phyloP scores from a whole-genome alignment of 35 echinoderm and acorn worm species.

The Heliocidaris tuberculata region DNA sequence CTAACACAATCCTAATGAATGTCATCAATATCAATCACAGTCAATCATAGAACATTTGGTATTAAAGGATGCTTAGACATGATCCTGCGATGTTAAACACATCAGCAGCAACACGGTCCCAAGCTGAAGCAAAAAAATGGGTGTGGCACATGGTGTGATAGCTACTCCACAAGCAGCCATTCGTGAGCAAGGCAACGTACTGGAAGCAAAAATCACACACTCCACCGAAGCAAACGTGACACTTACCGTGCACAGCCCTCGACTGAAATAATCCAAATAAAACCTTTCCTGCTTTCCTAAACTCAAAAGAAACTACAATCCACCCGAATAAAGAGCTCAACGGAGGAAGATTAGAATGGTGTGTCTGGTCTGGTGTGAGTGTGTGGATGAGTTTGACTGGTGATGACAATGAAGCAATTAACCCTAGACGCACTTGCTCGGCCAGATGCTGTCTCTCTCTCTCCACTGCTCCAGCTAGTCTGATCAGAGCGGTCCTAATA shows the following conservation, averaged over 20 bases:
- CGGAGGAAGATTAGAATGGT: no score
- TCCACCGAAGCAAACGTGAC: background rate
- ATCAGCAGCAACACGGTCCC: background rate
- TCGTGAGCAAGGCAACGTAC: background rate
- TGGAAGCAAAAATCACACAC: background rate
- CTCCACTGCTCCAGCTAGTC: background rate
- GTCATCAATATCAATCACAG: no score
- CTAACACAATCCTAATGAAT: no score
- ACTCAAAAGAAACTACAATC: background rate
- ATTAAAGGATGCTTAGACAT: no score
- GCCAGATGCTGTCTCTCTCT: background rate
- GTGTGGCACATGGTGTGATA: background rate
- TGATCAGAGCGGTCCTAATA: background rate
- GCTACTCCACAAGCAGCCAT: background rate
- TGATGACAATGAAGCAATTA: constrained; percentile 4
- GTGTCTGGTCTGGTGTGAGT: background rate
- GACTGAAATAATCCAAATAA: constrained; percentile 2
- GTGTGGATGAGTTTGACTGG: background rate
- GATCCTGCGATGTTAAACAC: no score
- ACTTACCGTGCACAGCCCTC: background rate
- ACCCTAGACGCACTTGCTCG: background rate
- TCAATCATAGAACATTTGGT: no score
- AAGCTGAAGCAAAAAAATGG: background rate
- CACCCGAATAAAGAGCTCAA: background rate
- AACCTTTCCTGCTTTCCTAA: background rate